Evolutionary conservation across 2,888 invertebrate genomes (phyloP).

Genomic region (Colletes collaris): DNA sequence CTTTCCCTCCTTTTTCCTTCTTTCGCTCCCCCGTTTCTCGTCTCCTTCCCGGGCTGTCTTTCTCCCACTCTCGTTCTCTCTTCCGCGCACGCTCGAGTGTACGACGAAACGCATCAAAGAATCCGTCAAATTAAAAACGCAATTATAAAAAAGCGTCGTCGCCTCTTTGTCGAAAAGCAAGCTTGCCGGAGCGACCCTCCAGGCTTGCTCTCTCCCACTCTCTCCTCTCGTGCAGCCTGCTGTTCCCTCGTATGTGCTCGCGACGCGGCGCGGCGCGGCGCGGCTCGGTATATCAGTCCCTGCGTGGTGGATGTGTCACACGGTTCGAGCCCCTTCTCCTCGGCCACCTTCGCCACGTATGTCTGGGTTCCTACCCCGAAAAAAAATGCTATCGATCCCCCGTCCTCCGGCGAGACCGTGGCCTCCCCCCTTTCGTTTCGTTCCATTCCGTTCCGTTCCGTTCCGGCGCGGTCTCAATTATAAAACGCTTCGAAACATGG

Average conservation of each 20-base stretch:
- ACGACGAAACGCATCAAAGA: conserved; percentile 78
- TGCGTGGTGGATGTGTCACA: conserved; percentile 60
- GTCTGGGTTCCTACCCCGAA: conserved; percentile 72
- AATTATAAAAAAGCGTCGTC: conserved; percentile 81
- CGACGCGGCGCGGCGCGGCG: conserved; percentile 43
- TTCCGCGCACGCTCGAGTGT: conserved; percentile 60
- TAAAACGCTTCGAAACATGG: conserved; percentile 79
- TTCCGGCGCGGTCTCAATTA: conserved; percentile 77
- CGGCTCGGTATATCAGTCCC: conserved; percentile 53
- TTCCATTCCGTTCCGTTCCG: conserved; percentile 24
- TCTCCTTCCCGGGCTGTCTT: conserved; percentile 41
- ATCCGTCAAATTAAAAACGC: conserved; percentile 82
- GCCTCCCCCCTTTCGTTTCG: conserved; percentile 26
- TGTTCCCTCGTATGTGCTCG: conserved; percentile 38
- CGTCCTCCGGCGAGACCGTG: conserved; percentile 44
- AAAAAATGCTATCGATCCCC: conserved; percentile 76
- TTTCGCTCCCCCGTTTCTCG: conserved; percentile 20
- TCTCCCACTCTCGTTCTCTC: conserved; percentile 37
- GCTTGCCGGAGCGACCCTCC: conserved; percentile 63
- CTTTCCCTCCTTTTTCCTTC: conserved; percentile 4
- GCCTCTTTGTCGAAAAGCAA: conserved; percentile 79
- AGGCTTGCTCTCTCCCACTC: conserved; percentile 38
- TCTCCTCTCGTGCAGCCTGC: conserved; percentile 26
- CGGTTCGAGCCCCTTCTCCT: conserved; percentile 57
- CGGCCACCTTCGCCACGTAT: conserved; percentile 62